Evolutionary conservation across 2,113 vertebrate species (phyloP).

Genomic region (Apeltes quadracus): DNA sequence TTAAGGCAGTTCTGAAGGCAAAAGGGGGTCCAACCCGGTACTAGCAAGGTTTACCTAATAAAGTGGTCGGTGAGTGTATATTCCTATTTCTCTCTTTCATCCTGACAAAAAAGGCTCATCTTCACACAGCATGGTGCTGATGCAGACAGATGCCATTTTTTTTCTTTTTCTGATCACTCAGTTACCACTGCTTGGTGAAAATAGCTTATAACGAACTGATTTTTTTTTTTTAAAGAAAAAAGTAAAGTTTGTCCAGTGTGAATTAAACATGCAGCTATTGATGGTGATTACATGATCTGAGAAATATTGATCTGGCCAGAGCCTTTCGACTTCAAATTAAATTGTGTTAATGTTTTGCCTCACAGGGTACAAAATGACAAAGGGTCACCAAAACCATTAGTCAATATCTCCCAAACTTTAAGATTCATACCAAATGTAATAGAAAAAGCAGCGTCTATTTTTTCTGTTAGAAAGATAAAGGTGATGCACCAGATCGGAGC

Average conservation of each 20-base stretch:
- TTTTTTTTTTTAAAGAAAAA: background rate
- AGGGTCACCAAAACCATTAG: background rate
- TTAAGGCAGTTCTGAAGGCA: too few relatives aligned
- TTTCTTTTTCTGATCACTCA: constrained; percentile 7
- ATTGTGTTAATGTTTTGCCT: background rate
- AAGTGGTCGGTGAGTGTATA: too few relatives aligned
- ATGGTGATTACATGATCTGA: constrained; percentile 42
- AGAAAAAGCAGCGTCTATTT: background rate
- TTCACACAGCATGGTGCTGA: background rate
- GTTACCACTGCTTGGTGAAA: background rate
- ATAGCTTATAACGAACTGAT: background rate
- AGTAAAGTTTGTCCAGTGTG: background rate
- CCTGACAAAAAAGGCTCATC: constrained; percentile 50
- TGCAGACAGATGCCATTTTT: background rate
- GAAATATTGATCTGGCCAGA: constrained; percentile 27
- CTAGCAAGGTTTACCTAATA: too few relatives aligned
- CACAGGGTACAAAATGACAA: background rate
- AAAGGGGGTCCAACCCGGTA: too few relatives aligned
- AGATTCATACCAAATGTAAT: background rate
- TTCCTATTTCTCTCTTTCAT: too few relatives aligned
- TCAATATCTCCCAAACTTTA: background rate
- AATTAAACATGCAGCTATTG: constrained; percentile 13
- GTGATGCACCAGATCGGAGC: too few relatives aligned
- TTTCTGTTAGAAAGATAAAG: background rate
- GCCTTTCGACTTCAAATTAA: constrained; percentile 2